phyloP scores from a whole-genome alignment of 2,888 invertebrate species.

The Hermodice carunculata region DNA sequence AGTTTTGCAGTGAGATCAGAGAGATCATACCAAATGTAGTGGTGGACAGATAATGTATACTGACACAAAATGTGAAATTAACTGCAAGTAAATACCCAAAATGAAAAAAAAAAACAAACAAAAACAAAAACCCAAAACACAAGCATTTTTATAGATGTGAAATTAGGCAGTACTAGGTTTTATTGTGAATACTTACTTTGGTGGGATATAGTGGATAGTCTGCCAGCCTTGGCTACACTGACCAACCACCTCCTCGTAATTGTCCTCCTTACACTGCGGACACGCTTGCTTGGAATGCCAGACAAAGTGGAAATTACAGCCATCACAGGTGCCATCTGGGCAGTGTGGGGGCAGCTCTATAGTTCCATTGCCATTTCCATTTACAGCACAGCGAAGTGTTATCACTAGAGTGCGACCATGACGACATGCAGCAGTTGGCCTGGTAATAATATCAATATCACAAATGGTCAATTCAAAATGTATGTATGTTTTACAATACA shows the following conservation, averaged over 20 bases:
- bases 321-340: slow-evolving; percentile 76
- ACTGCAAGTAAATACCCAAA: too few species aligned
- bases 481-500: too few species aligned
- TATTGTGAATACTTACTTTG: slow-evolving; percentile 47
- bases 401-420: slow-evolving; percentile 73
- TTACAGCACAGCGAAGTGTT: slow-evolving; percentile 73
- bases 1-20: too few species aligned
- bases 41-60: too few species aligned
- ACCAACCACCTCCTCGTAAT: slow-evolving; percentile 70
- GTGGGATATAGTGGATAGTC: slow-evolving; percentile 71
- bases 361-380: slow-evolving; percentile 51
- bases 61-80: too few species aligned
- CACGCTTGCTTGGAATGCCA: slow-evolving; percentile 73
- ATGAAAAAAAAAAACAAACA: too few species aligned
- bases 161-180: too few species aligned
- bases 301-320: slow-evolving; percentile 74
- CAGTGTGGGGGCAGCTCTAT: slow-evolving; percentile 71
- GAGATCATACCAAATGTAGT: too few species aligned
- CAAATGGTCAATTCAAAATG: too few species aligned
- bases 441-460: slow-evolving; percentile 40
- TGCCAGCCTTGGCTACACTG: slow-evolving; percentile 74
- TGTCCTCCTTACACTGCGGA: slow-evolving; percentile 72
- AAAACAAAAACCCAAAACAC: too few species aligned
- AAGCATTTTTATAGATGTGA: too few species aligned
- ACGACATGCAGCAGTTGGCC: slow-evolving; percentile 72